phyloP scores from a whole-genome alignment of 2,888 invertebrate genomes.

The Chloroclysta siterata region DNA sequence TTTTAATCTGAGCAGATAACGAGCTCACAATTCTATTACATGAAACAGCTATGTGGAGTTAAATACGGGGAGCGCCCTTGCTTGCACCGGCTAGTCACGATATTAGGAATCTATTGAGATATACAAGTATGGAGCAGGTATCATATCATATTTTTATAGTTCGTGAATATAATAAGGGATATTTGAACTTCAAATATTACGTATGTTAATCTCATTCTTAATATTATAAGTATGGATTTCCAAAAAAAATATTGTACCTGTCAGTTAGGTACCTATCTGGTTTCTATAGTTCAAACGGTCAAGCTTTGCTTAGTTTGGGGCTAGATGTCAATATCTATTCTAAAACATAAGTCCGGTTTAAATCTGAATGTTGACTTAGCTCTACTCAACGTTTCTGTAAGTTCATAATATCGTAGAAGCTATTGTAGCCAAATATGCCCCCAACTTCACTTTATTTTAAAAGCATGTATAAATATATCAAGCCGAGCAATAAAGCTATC shows the following conservation, averaged over 20 bases:
- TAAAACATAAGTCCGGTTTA: neutral
- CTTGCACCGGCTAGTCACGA: conserved; percentile 47
- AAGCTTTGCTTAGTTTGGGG: too few relatives aligned
- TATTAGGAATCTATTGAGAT: neutral
- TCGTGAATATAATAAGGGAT: neutral
- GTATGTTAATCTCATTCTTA: too few relatives aligned
- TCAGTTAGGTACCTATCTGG: too few relatives aligned
- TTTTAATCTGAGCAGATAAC: conserved; percentile 85
- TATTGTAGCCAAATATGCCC: conserved; percentile 31
- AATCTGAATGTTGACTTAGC: neutral
- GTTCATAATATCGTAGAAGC: conserved; percentile 21
- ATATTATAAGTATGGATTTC: too few relatives aligned
- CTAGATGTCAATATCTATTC: too few relatives aligned
- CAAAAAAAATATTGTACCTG: too few relatives aligned
- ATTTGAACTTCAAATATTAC: too few relatives aligned
- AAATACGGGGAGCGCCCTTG: conserved; percentile 59
- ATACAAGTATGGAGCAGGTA: neutral
- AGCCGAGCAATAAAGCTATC: conserved; percentile 83
- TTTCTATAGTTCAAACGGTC: too few relatives aligned
- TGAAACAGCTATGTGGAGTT: conserved; percentile 81
- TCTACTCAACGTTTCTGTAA: neutral
- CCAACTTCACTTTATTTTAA: conserved; percentile 63
- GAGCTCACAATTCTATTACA: conserved; percentile 85
- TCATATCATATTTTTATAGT: neutral
- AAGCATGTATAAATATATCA: conserved; percentile 79